Percentiles rank a stretch among this genome's conserved stretches.
These are phyloP conservation scores for Nothocercus julius DNA, from an alignment of 2,113 vertebrate genomes.

Conservation along the genomic window DNA sequence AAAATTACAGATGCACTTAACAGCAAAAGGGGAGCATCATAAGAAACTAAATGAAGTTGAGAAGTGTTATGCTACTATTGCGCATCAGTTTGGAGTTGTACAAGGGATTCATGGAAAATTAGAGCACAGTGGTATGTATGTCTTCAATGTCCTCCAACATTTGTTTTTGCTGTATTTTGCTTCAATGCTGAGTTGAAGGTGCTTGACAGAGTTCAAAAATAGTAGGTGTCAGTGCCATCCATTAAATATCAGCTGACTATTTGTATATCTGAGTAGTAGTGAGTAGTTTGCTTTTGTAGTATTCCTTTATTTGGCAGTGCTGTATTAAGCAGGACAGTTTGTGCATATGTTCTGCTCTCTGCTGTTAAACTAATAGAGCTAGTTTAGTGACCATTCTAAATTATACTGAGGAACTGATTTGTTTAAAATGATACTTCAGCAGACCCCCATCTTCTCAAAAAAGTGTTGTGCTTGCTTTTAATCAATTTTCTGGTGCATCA, in stretches of 20 bases:
- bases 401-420: not conserved
- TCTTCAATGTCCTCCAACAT: not conserved
- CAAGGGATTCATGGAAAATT: conserved; percentile 86
- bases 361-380: not conserved
- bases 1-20: conserved; percentile 85
- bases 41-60: conserved; percentile 90
- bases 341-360: not conserved
- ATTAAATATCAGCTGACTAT: not conserved
- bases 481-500: not conserved
- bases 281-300: not conserved
- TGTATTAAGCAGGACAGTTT: not conserved
- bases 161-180: not conserved
- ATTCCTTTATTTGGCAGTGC: not conserved
- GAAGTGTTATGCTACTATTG: conserved; percentile 83
- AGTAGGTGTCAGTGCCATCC: not conserved
- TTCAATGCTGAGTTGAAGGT: not conserved
- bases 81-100: conserved; percentile 81
- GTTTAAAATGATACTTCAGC: not conserved
- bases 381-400: not conserved
- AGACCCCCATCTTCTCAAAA: not conserved
- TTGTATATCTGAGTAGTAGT: not conserved
- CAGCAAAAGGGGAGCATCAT: conserved; percentile 87
- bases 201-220: not conserved
- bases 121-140: conserved; percentile 86
- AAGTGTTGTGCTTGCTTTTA: not conserved